These are phyloP conservation scores for Barbus barbus DNA, from an alignment of 2,113 vertebrate genomes.

Conservation along the genomic window DNA sequence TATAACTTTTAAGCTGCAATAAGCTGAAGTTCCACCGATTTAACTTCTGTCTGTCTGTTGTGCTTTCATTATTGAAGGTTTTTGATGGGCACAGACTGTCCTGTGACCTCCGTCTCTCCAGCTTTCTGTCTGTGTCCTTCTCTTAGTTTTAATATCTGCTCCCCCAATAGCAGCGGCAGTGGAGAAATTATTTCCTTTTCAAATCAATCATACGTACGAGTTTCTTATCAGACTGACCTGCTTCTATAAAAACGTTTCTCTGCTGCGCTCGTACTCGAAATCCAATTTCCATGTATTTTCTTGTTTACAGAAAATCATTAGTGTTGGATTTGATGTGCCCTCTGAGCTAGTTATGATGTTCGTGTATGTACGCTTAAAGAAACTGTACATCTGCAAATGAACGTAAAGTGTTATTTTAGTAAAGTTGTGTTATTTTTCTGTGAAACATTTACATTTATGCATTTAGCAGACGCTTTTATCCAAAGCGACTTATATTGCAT, in stretches of 20 bases:
- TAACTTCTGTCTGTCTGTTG: not conserved
- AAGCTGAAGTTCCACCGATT: not conserved
- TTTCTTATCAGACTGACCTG: constrained; percentile 65
- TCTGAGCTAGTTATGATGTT: not conserved
- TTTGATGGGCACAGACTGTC: constrained; percentile 51
- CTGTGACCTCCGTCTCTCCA: constrained; percentile 47
- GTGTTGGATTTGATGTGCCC: constrained; percentile 28
- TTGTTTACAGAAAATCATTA: constrained; percentile 34
- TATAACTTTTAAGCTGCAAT: not conserved
- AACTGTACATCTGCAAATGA: not conserved
- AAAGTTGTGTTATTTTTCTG: no score
- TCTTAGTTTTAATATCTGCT: constrained; percentile 61
- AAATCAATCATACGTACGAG: constrained; percentile 70
- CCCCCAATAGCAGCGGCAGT: constrained; percentile 59
- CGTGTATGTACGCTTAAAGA: not conserved
- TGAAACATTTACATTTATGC: no score
- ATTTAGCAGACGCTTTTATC: no score
- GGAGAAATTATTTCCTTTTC: constrained; percentile 67
- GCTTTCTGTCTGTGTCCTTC: constrained; percentile 33
- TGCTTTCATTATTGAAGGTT: constrained; percentile 52
- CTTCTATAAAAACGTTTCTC: constrained; percentile 51
- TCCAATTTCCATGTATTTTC: constrained; percentile 50
- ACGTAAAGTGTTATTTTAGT: no score
- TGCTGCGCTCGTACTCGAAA: constrained; percentile 28
- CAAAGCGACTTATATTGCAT: no score